Base-by-base conservation (phyloP, 2,888 invertebrate genomes). In the Drosophila sordidapex region DNA sequence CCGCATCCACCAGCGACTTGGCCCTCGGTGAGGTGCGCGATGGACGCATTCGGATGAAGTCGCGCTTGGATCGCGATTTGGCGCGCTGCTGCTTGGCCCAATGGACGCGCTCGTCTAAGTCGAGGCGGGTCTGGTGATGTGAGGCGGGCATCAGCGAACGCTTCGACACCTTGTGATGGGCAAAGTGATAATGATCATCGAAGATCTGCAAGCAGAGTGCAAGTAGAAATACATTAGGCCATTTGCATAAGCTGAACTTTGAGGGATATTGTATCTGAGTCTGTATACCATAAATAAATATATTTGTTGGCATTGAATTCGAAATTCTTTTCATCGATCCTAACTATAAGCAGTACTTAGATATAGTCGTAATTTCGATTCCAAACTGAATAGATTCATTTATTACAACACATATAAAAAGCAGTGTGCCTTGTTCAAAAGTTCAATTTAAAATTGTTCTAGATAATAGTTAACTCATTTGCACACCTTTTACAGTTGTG, bases 21-120 rank as follows among this genome's bases (percentile, higher is more conserved):
- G 88, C 76, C 2, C 91, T 82, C 21, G 92, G 74, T 25, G 90
- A 92, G 29, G 91, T 92, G 36, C 92, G 90, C 5, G 92, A 91
- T 31, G 89, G 92, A 76, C 92, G 94, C 90, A 94, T 93, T n/a
- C 94, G 92, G 81, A 95, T 94, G 75, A 96, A 95, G 92, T 97
- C 97, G 81, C 98, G 94, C 94, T 98, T 99, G 83, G 95, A 95
- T 81, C 98, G 95, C 64, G 95, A 95, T 87, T 97, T 96, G 1
- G 96, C 95, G 56, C 94, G 94, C 93, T 98, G 98, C 91, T 98
- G 98, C 91, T 96, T 94, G 57, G 97, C 95, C 96, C 97, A 97
- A 78, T 94, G 94, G 74, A 98, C 97, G 78, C 97, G 95, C 66
- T 95, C 94, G 93, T 98, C 97, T 59, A 95, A 94, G 71, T 95